phyloP scores from a whole-genome alignment of 2,797 vertebrate genomes.

The Cephalopachus bancanus region DNA sequence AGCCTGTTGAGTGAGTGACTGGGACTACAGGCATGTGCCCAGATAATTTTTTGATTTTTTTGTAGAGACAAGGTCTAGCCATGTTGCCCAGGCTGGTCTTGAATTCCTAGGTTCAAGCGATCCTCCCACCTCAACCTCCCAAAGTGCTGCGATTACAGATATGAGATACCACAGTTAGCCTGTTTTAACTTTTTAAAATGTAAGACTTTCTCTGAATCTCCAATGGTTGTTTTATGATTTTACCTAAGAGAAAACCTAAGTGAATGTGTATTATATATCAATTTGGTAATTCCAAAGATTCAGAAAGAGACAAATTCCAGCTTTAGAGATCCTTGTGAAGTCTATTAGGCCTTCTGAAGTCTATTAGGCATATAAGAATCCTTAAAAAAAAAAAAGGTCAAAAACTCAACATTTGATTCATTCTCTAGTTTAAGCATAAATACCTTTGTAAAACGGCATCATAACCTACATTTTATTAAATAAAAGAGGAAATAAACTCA shows the following conservation, averaged over 20 bases:
- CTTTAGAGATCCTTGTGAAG: neutral
- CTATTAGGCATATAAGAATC: neutral
- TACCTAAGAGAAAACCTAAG: constrained; percentile 37
- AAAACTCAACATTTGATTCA: neutral
- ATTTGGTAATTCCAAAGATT: constrained; percentile 52
- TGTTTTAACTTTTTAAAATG: constrained; percentile 39
- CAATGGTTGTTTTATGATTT: neutral
- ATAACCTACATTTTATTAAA: neutral
- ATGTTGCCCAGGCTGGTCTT: no score
- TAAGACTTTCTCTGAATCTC: neutral
- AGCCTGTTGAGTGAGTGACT: no score
- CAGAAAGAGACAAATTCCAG: neutral
- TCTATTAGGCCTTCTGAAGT: neutral
- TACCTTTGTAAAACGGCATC: neutral
- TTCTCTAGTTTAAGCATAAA: constrained; percentile 26
- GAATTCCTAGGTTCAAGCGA: no score
- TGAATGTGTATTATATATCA: constrained; percentile 6
- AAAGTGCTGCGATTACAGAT: no score
- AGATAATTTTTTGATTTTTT: no score
- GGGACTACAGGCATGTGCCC: no score
- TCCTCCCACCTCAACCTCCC: no score
- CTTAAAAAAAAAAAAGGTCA: neutral
- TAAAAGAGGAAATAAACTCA: constrained; percentile 31
- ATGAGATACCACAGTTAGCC: neutral
- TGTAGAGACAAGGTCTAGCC: no score